phyloP scores from a whole-genome alignment of 2,797 vertebrate species.

The Crax fasciolata region DNA sequence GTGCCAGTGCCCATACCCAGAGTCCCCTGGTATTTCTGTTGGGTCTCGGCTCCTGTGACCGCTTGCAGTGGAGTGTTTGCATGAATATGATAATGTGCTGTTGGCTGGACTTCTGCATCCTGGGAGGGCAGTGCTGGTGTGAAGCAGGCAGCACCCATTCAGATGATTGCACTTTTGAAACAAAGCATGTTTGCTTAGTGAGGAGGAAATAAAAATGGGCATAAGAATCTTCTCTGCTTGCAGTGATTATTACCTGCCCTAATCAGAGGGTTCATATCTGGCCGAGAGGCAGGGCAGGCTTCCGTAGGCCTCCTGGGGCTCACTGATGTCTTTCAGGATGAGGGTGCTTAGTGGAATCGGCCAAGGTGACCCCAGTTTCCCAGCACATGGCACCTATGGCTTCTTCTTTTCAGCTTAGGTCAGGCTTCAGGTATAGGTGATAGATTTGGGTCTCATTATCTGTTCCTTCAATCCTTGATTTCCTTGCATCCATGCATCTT shows the following conservation, averaged over 20 bases:
- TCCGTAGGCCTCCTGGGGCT: neutral
- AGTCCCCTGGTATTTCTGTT: neutral
- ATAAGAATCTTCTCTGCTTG: neutral
- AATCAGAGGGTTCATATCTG: rapidly evolving
- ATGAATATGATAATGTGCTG: neutral
- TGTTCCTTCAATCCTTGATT: neutral
- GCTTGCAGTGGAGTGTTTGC: neutral
- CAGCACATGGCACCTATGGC: neutral
- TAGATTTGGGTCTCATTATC: neutral
- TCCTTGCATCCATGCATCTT: neutral
- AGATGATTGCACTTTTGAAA: neutral
- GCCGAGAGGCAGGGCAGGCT: neutral
- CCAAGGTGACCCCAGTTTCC: neutral
- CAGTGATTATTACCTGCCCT: neutral
- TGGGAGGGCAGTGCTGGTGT: neutral
- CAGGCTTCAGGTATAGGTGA: neutral
- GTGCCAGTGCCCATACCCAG: neutral
- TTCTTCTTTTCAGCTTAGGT: neutral
- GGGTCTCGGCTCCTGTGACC: slow-evolving; percentile 1
- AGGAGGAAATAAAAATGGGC: neutral
- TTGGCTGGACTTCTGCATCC: neutral
- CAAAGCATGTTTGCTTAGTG: neutral
- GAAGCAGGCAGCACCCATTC: neutral
- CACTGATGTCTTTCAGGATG: neutral
- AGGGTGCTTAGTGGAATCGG: neutral